Base-by-base conservation (phyloP, 2,113 vertebrate species). In the Poeciliopsis retropinna region DNA sequence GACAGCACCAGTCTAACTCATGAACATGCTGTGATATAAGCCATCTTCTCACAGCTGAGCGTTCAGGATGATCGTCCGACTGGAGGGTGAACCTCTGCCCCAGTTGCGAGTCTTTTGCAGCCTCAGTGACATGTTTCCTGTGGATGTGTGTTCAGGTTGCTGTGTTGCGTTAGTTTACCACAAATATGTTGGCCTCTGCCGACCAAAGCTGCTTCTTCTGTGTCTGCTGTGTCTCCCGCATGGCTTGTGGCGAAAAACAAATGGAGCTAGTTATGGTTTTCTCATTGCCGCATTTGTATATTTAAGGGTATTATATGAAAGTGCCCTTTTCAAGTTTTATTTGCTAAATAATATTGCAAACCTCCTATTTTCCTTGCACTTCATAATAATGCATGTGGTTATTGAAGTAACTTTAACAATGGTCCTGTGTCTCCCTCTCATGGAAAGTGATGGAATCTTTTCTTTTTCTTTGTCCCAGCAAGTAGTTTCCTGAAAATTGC, bases 361-460 rank as follows among this genome's bases (percentile, higher is more conserved):
- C 44, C 44, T 17, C 14, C 13, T 47, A 19, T 47, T 47, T 57
- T 57, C 25, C 25, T 57, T 57, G 22, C 22, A 57, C 25, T 57
- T 57, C 25, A 25, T 25, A 57, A 9, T 25, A 8, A 9, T 57
- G 51, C 19, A 57, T n/a, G 17, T 5, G 25, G 8, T 57, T 57
- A n/a, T 57, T 57, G 17, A 1, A n/a, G 51, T 3, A n/a, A 3
- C 25, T 57, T 25, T 11, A 57, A 39, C 8, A 19, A 60, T 72
- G 29, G 62, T 60, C 5, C 34, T 84, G 64, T 91, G 87, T 87
- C 90, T 81, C 88, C 91, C 89, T 79, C 92, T 89, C 7, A 34
- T 89, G 92, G 88, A 76, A 29, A 64, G 67, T 1, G 57, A 32
- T 47, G 14, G 64, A 85, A 76, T 5, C 60, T 37, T 11, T 37